Base-by-base conservation (phyloP, 2,797 vertebrate genomes). In the Sibirionetta formosa region DNA sequence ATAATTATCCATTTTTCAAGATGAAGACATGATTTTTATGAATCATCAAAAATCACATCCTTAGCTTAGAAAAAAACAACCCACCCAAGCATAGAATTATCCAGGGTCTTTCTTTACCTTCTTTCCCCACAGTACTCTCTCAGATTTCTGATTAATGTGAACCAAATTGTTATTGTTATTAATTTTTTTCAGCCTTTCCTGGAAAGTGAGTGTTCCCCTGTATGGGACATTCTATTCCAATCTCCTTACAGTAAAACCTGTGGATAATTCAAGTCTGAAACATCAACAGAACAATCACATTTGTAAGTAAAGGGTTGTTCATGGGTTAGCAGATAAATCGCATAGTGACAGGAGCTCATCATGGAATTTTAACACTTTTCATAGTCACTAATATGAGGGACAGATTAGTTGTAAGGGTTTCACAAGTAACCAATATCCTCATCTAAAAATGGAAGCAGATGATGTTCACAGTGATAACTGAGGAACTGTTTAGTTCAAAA, bases 161-260 rank as follows among this genome's bases (percentile, higher is more conserved):
- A 15, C 2, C 44, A 70, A 60, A 80, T 94, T 94, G 90, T 82
- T 82, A 15, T 82, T 58, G 78, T 78, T 46, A 9, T 72, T 82
- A 95, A 92, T 26, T 82, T 79, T 94, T 77, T 57, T 71, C 78
- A 96, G n/a, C 26, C 33, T 78, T 94, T 96, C 81, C 69, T 96
- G 80, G 58, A 69, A 96, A 75, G 68, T 33, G 79, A 93, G 50
- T 57, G 9, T 65, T 88, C 93, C 68, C 35, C 44, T 88, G n/a
- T 58, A 65, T 51, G 36, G 50, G 84, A 73, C 96, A 73, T 29
- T 65, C 7, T n/a, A 87, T 94, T 97, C 82, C 81, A 77, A 66
- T 82, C 26, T 79, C 36, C 65, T 93, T 83, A 73, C 9, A 4
- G 36, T 89, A 91, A 95, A 90, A 93, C 8, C 33, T 87, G 33